A percentile compares a stretch with the other conserved stretches of the same genome.
Conservation (phyloP, 2,113 vertebrate genomes). For the Abramis brama region DNA sequence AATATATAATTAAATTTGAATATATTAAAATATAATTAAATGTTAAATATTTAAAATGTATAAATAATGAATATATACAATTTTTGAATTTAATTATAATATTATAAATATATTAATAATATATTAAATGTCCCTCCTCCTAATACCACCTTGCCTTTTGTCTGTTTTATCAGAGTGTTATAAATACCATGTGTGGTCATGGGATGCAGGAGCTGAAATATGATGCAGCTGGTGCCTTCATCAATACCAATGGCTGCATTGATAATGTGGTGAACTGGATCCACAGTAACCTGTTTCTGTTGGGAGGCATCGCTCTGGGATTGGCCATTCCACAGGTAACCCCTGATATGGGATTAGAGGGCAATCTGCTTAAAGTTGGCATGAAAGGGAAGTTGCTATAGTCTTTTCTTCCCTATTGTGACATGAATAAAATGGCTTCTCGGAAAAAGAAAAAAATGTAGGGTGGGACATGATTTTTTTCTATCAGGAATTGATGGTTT, state of each 20-base stretch:
- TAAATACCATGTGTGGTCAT: conserved; percentile 95
- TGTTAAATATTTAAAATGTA: neutral
- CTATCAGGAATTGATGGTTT: no score
- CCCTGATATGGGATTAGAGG: neutral
- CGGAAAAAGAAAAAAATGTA: no score
- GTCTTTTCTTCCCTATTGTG: no score
- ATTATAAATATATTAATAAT: neutral
- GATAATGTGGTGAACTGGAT: conserved; percentile 92
- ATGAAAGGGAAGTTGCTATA: no score
- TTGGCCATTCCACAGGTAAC: conserved; percentile 89
- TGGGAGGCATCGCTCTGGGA: conserved; percentile 87
- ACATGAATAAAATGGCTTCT: no score
- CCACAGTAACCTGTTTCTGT: conserved; percentile 90
- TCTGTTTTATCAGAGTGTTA: conserved; percentile 72
- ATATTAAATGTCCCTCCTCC: neutral
- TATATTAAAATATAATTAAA: neutral
- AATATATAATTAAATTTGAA: neutral
- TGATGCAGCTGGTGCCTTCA: conserved; percentile 74
- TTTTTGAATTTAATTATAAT: neutral
- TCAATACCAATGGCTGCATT: conserved; percentile 91
- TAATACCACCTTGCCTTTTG: neutral
- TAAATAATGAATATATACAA: neutral
- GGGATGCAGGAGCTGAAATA: conserved; percentile 80
- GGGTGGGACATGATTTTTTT: no score
- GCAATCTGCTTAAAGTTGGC: no score